Evolutionary conservation across 2,797 vertebrate species (phyloP), one percentile per base, ranked within the genome.

Genomic region (Menidia menidia): DNA sequence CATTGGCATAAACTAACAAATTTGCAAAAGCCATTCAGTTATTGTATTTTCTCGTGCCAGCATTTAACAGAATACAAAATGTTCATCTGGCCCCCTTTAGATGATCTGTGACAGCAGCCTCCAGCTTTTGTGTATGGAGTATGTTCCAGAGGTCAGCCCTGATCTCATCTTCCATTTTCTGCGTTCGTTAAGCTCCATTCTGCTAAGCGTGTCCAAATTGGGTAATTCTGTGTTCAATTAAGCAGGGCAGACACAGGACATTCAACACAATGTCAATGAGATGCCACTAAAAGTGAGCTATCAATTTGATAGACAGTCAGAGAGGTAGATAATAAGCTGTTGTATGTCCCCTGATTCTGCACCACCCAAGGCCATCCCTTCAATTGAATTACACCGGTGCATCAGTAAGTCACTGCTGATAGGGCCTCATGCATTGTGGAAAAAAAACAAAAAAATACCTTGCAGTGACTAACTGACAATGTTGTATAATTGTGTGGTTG

Each of bases 161-260:
- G 73, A 88, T 91, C 87, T 80, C 83, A 87, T 89, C 88, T 83
- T 45, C 80, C 76, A 80, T 76, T 84, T 80, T 56, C 83, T 44
- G 62, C 68, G 66, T 90, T 87, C 75, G 84, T 86, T 83, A 86
- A 81, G 75, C 85, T 84, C 75, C 86, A 78, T 85, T 90, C 88
- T 65, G 75, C 81, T 86, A 74, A 86, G 83, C 84, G 85, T 88
- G 86, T 91, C 88, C 89, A 93, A 93, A 93, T 92, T 80, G 90
- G 87, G 84, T 89, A 87, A 89, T 92, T 92, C 83, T 80, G 81
- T 90, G 92, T 92, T 91, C 89, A 93, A 92, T 93, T 93, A 93
- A 86, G 86, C 90, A 90, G 84, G 61, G 78, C 86, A 88, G 88
- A 88, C 92, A 89, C 88, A 87, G 90, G 87, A 89, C 90, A 88